phyloP scores from a whole-genome alignment of 2,113 vertebrate species.

The Silurus meridionalis region DNA sequence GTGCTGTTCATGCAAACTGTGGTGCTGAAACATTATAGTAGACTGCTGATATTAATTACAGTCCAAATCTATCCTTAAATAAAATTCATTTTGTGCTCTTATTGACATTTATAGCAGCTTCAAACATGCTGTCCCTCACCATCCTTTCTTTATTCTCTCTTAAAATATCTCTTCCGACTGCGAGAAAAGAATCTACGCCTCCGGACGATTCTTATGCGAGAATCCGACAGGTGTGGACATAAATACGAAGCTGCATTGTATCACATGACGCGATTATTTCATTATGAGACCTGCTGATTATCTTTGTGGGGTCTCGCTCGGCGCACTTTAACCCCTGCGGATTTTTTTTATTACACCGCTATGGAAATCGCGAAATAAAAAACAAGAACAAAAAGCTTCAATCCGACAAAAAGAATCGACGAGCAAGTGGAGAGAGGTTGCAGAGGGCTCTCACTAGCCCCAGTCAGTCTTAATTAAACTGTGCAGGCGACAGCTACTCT shows the following conservation, averaged over 20 bases:
- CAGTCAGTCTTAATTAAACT: conserved; percentile 31
- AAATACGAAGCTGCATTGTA: not conserved
- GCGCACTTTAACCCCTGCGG: not conserved
- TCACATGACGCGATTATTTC: not conserved
- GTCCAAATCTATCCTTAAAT: too few relatives aligned
- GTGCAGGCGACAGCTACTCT: conserved; percentile 21
- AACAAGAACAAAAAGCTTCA: not conserved
- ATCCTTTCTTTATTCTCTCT: not conserved
- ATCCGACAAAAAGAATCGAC: not conserved
- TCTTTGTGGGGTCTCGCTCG: not conserved
- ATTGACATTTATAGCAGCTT: not conserved
- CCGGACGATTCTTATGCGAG: not conserved
- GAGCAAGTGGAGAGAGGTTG: not conserved
- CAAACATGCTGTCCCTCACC: not conserved
- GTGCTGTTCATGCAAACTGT: too few relatives aligned
- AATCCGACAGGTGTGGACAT: not conserved
- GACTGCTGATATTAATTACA: too few relatives aligned
- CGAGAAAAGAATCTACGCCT: not conserved
- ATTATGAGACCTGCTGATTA: not conserved
- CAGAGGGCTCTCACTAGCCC: conserved; percentile 18
- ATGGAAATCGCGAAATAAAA: not conserved
- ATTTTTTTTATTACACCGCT: not conserved
- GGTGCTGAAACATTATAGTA: too few relatives aligned
- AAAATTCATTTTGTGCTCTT: not conserved
- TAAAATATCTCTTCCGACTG: not conserved